Conservation (phyloP, 2,113 vertebrate species). For the Cinclus cinclus region DNA sequence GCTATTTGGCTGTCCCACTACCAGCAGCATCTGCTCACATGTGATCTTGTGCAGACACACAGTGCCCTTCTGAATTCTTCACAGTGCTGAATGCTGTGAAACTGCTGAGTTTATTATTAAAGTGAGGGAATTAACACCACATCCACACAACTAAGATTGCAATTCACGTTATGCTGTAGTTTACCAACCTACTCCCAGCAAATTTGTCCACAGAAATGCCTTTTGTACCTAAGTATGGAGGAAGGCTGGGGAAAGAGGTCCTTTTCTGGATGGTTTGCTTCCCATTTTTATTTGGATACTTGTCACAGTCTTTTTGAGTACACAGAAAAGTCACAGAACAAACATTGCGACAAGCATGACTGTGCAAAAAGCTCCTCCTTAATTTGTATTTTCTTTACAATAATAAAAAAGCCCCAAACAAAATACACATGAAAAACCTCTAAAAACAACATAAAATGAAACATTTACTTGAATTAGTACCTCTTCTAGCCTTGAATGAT, state of each 20-base stretch:
- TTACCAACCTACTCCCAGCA: background rate
- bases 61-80: background rate
- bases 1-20: background rate
- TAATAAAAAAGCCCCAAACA: background rate
- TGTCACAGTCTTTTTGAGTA: background rate
- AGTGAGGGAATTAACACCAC: background rate
- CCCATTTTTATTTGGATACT: background rate
- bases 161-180: background rate
- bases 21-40: background rate
- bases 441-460: background rate
- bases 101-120: background rate
- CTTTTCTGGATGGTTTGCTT: background rate
- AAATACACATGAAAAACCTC: background rate
- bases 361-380: background rate
- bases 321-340: background rate
- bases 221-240: rapidly evolving
- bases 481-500: background rate
- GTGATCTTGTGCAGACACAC: background rate
- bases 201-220: background rate
- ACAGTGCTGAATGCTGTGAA: background rate
- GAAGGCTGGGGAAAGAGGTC: background rate
- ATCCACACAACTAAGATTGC: background rate
- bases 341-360: background rate
- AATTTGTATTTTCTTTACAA: background rate
- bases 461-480: background rate